Evolutionary conservation across 2,113 vertebrate species (phyloP).

Genomic region (Columbina picui): DNA sequence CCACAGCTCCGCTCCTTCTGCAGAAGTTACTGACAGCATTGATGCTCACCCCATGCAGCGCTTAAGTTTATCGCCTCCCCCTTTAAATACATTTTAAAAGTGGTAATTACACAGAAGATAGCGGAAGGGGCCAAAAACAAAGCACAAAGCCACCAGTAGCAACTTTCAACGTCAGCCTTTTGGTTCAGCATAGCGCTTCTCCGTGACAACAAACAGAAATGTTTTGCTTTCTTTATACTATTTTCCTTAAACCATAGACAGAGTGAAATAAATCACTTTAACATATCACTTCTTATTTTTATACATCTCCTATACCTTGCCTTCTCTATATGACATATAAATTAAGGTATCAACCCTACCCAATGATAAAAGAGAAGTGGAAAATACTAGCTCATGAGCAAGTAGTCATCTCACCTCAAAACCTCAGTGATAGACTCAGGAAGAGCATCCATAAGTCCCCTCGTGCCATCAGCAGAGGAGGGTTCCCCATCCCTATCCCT

Average conservation of each 20-base stretch:
- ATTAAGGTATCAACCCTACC: background rate
- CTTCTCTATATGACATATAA: background rate
- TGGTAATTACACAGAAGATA: background rate
- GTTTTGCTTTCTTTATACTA: background rate
- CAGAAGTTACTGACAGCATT: background rate
- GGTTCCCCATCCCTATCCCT: background rate
- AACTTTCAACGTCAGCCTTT: background rate
- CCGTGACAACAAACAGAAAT: background rate
- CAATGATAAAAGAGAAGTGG: background rate
- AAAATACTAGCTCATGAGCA: background rate
- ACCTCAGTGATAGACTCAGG: background rate
- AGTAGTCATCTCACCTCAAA: rapidly evolving
- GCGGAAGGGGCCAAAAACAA: background rate
- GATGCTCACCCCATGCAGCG: background rate
- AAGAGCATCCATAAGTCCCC: background rate
- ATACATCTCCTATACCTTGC: background rate
- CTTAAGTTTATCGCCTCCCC: background rate
- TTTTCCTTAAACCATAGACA: background rate
- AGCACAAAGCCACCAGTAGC: background rate
- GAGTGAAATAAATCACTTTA: background rate
- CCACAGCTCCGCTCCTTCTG: background rate
- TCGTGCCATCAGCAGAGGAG: rapidly evolving
- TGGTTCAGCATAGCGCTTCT: background rate
- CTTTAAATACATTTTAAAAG: background rate
- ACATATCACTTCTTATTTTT: background rate